Percentiles rank a stretch among this genome's conserved stretches.
phyloP scores from a whole-genome alignment of 2,113 vertebrate genomes.

The Craseonycteris thonglongyai region DNA sequence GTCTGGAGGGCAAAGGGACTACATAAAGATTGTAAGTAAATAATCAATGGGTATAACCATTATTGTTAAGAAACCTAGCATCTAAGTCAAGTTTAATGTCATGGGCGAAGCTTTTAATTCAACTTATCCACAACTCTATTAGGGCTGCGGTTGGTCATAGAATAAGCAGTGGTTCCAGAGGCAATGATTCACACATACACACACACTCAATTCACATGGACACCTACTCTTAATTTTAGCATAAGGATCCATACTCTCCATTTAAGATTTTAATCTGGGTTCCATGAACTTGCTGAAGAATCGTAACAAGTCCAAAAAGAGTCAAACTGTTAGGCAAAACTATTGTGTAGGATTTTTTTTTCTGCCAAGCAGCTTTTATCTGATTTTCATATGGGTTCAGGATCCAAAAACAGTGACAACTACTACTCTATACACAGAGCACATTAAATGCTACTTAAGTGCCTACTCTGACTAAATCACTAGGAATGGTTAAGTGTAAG shows the following conservation, averaged over 20 bases:
- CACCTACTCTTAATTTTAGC: neutral
- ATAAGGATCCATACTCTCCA: neutral
- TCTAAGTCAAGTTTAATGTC: neutral
- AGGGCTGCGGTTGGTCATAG: neutral
- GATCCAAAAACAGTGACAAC: neutral
- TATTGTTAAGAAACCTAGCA: neutral
- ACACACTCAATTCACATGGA: neutral
- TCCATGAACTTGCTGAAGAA: neutral
- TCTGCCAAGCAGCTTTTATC: neutral
- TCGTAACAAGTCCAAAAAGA: neutral
- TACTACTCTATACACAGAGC: too few relatives aligned
- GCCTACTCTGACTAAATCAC: neutral
- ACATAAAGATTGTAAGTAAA: neutral
- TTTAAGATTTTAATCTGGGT: neutral
- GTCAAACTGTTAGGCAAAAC: neutral
- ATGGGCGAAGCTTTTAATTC: neutral
- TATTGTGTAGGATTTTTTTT: neutral
- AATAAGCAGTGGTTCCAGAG: neutral
- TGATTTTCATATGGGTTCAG: neutral
- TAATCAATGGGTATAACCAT: neutral
- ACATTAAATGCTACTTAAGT: neutral
- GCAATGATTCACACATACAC: neutral
- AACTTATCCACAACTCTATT: neutral
- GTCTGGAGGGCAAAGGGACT: neutral
- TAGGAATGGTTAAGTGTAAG: neutral